These are phyloP conservation scores for Spatula versicolor DNA, from an alignment of 2,797 vertebrate species.

Conservation along the genomic window DNA sequence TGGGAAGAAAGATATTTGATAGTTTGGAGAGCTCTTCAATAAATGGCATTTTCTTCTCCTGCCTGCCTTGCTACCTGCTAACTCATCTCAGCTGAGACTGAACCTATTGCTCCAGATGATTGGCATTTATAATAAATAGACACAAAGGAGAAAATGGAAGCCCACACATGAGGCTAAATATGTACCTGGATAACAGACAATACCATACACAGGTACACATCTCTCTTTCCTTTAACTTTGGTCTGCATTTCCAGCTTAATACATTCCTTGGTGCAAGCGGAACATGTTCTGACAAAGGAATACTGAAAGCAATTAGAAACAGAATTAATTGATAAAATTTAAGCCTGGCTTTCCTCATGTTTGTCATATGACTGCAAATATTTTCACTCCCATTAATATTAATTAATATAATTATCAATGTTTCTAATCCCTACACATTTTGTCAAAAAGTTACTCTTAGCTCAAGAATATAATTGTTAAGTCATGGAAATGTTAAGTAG, in stretches of 20 bases:
- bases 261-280: constrained; percentile 5
- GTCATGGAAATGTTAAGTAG: constrained; percentile 62
- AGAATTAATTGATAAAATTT: constrained; percentile 68
- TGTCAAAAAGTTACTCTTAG: constrained; percentile 51
- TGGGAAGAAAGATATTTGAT: background rate
- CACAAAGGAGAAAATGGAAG: background rate
- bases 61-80: background rate
- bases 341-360: constrained; percentile 62
- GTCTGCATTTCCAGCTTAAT: background rate
- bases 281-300: constrained; percentile 41
- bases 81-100: background rate
- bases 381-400: constrained; percentile 67
- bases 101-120: background rate
- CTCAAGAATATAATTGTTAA: constrained; percentile 62
- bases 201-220: background rate
- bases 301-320: constrained; percentile 59
- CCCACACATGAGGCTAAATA: background rate
- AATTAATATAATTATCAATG: constrained; percentile 71
- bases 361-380: constrained; percentile 74
- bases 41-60: background rate
- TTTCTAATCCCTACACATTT: constrained; percentile 45
- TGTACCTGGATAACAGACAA: background rate
- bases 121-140: background rate
- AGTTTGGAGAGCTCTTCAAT: background rate
- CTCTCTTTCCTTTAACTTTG: background rate